Evolutionary conservation across 2,113 vertebrate genomes (phyloP).

Genomic region (Turdus rufiventris): DNA sequence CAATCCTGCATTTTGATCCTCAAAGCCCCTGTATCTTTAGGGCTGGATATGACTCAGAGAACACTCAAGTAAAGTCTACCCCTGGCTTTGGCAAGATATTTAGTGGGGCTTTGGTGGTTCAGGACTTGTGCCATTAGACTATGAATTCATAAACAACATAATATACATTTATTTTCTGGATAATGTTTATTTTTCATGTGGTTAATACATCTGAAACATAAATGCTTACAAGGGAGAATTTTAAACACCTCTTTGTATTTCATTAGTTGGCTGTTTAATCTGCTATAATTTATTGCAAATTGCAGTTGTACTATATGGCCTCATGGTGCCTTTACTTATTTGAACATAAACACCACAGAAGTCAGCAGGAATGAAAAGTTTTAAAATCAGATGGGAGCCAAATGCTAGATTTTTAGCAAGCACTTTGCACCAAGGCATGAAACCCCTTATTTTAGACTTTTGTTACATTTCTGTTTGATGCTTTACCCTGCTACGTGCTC

Average conservation of each 20-base stretch:
- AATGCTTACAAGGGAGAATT: background rate
- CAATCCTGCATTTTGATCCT: background rate
- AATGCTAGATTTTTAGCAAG: background rate
- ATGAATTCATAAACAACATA: background rate
- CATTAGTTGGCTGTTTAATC: slow-evolving; percentile 1
- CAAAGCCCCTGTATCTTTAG: background rate
- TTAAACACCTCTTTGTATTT: slow-evolving; percentile 20
- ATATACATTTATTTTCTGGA: background rate
- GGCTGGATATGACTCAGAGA: background rate
- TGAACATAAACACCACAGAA: slow-evolving; percentile 27
- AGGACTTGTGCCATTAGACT: background rate
- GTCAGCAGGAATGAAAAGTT: slow-evolving; percentile 3
- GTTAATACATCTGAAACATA: background rate
- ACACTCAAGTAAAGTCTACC: background rate
- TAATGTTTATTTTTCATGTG: slow-evolving; percentile 3
- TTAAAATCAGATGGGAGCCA: background rate
- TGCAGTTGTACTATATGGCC: background rate
- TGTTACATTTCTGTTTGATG: background rate
- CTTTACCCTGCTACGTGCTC: background rate
- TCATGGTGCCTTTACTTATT: slow-evolving; percentile 14
- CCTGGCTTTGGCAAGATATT: background rate
- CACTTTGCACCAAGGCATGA: background rate
- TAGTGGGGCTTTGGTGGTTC: background rate
- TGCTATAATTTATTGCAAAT: background rate
- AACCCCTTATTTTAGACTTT: background rate